These are phyloP conservation scores for Marmota flaviventris DNA, from an alignment of 2,113 vertebrate species.

Conservation along the genomic window DNA sequence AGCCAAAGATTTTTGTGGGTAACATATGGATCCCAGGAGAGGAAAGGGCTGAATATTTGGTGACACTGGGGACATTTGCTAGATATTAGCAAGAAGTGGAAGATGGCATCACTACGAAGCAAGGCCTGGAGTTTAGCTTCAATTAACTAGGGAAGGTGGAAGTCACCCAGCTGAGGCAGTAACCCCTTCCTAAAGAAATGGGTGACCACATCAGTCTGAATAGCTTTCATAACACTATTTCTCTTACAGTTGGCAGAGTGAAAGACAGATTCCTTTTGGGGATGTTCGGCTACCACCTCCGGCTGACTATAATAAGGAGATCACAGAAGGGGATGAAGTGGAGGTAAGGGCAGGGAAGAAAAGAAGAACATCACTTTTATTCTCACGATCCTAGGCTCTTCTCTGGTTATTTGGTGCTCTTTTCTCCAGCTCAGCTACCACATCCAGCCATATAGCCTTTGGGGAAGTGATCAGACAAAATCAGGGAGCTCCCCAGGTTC, in stretches of 20 bases:
- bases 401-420: neutral
- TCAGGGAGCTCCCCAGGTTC: neutral
- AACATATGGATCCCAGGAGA: neutral
- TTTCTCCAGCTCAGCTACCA: neutral
- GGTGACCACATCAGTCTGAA: neutral
- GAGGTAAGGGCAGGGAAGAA: conserved; percentile 89
- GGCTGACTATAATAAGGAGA: conserved; percentile 93
- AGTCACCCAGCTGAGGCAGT: neutral
- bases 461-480: neutral
- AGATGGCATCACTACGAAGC: neutral
- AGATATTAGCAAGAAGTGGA: neutral
- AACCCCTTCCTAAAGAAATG: conserved; percentile 2
- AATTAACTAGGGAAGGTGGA: neutral
- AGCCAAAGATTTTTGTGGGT: conserved; percentile 25
- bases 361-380: neutral
- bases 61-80: neutral
- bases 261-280: conserved; percentile 95
- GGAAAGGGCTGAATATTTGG: neutral
- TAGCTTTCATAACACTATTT: conserved; percentile 4
- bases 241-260: conserved; percentile 93
- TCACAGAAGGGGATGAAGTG: conserved; percentile 95
- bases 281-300: conserved; percentile 95
- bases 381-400: neutral
- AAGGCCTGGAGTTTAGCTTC: neutral
- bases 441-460: neutral